Conservation (phyloP, 2,888 invertebrate genomes). For the Automeris io region DNA sequence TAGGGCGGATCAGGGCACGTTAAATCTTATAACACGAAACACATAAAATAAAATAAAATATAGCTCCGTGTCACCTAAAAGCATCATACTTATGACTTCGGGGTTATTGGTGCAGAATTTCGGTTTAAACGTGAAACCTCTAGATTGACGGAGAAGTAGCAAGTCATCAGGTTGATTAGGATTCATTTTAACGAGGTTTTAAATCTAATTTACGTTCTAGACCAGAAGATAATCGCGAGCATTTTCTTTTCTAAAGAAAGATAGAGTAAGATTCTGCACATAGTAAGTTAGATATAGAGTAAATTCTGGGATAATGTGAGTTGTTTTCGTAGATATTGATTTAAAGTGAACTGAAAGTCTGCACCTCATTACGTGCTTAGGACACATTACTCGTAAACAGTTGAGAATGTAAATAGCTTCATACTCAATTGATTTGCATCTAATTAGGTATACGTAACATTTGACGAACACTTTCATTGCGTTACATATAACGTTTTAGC, state of each 20-base stretch:
- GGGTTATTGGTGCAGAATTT: slow-evolving; percentile 51
- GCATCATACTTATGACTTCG: slow-evolving; percentile 55
- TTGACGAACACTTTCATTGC: slow-evolving; percentile 69
- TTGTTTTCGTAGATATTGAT: background rate
- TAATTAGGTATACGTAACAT: slow-evolving; percentile 66
- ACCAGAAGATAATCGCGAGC: too few species aligned
- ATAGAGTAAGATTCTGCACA: too few species aligned
- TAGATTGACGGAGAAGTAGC: too few species aligned
- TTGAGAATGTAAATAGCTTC: slow-evolving; percentile 42
- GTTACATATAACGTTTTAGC: slow-evolving; percentile 76
- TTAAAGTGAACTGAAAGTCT: slow-evolving; percentile 39
- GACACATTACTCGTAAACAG: slow-evolving; percentile 56
- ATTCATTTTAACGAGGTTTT: too few species aligned
- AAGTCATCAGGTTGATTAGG: too few species aligned
- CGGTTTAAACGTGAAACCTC: slow-evolving; percentile 27
- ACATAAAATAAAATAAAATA: slow-evolving; percentile 61
- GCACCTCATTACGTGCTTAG: slow-evolving; percentile 51
- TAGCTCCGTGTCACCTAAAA: slow-evolving; percentile 75
- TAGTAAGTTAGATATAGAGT: too few species aligned
- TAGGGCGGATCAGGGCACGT: slow-evolving; percentile 63
- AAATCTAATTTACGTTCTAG: too few species aligned
- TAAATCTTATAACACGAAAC: slow-evolving; percentile 54
- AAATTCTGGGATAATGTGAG: too few species aligned
- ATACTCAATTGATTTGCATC: slow-evolving; percentile 47
- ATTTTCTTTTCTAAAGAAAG: too few species aligned